A percentile compares a stretch with the other conserved stretches of the same genome.
phyloP scores from a whole-genome alignment of 2,888 invertebrate species.

The Resseliella maxima region DNA sequence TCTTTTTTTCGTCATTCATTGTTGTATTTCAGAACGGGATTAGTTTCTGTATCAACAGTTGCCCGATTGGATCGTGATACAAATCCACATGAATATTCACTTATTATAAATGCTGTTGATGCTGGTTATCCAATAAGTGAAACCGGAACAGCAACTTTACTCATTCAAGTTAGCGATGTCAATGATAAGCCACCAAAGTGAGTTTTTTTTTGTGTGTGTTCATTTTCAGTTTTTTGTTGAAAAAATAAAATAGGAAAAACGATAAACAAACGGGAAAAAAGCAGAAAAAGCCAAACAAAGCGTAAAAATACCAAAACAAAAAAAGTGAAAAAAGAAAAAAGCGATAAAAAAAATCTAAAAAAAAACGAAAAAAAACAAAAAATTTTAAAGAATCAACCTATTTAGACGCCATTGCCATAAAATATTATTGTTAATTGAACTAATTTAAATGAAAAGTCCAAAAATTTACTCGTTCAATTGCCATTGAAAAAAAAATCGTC shows the following conservation, averaged over 20 bases:
- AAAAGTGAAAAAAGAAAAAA: no score
- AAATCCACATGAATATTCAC: constrained; percentile 76
- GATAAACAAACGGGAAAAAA: neutral
- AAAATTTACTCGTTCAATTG: no score
- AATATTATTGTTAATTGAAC: neutral
- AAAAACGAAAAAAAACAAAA: neutral
- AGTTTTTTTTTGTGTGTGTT: neutral
- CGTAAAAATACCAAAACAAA: neutral
- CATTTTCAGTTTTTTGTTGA: constrained; percentile 6
- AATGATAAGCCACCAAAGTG: constrained; percentile 82
- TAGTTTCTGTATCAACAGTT: constrained; percentile 78
- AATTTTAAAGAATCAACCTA: no score
- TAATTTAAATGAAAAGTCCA: no score
- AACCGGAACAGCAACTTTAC: constrained; percentile 81
- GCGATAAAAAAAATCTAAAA: no score
- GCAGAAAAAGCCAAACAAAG: neutral
- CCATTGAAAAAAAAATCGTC: no score
- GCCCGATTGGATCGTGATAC: constrained; percentile 78
- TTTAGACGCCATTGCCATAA: neutral
- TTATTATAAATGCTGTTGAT: constrained; percentile 80
- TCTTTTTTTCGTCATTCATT: neutral
- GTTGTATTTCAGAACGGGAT: constrained; percentile 72
- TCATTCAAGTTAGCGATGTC: constrained; percentile 78
- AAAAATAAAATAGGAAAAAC: neutral
- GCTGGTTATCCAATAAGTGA: constrained; percentile 79